Evolutionary conservation across 2,888 invertebrate species (phyloP), one percentile per base, ranked within the genome.

Genomic region (Eupithecia centaureata): DNA sequence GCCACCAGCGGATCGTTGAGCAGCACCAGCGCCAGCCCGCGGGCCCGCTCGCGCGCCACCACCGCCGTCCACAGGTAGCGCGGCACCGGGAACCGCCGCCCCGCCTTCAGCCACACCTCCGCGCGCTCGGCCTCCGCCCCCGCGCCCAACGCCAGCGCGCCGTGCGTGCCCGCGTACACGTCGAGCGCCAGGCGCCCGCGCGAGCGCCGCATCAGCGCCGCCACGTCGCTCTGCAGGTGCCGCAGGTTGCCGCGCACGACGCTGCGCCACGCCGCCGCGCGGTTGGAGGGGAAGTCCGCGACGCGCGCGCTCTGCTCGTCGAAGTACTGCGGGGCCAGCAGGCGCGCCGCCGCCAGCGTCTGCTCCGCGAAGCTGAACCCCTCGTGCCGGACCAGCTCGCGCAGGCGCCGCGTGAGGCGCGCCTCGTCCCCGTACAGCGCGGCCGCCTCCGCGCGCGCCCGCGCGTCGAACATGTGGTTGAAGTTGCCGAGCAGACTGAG

Each of bases 1-100:
- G 91, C 80, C 75, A 92, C 88, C 75, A 89, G 86, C 58, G 93
- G 93, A 72, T 93, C 91, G 83, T 92, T 91, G 1, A 92, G 80
- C 71, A 91, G 70, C 68, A 87, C 82, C 15, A 93, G 27, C 8
- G 88, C 93, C 47, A 65, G 61, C 85, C 73, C 56, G 83, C 88
- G 51, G 72, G 71, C 28, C 70, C 18, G 54, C 30, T 28, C 47
- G 59, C 65, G 64, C 61, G 64, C 86, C 68, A 78, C 79, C 56
- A 91, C 81, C 72, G 85, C 86, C 66, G 89, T 88, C 93, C 93
- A 93, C 5, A 92, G 10, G 78, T 90, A 92, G 58, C 74, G 72
- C 13, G 93, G 91, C 59, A 89, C 88, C 25, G 93, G 93, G 79
- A 91, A 92, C 54, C 90, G 80, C n/a, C 70, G 70, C 13, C 78